phyloP scores from a whole-genome alignment of 2,797 vertebrate genomes.

The Myotis vivesi region DNA sequence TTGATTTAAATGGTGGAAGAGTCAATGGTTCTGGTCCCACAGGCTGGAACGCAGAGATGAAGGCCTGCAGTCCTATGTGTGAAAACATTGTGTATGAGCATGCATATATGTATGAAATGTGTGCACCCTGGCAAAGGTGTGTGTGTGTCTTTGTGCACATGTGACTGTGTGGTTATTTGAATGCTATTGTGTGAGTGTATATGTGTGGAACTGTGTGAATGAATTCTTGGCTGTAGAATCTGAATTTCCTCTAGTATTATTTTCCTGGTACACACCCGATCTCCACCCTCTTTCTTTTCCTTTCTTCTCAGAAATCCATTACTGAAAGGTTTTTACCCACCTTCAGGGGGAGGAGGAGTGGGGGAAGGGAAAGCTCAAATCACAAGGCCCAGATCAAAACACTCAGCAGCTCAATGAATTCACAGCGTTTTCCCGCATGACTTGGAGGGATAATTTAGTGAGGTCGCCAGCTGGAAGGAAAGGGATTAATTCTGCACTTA shows the following conservation, averaged over 20 bases:
- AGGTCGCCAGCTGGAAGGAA: slow-evolving; percentile 91
- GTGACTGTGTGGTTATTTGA: neutral
- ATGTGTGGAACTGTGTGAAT: neutral
- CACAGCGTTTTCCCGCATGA: slow-evolving; percentile 91
- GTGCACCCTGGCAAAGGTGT: neutral
- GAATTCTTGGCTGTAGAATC: slow-evolving; percentile 2
- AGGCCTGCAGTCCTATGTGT: neutral
- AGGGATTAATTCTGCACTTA: slow-evolving; percentile 94
- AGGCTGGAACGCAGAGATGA: neutral
- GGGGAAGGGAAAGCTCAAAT: slow-evolving; percentile 57
- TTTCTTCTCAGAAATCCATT: slow-evolving; percentile 76
- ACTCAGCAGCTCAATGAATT: slow-evolving; percentile 93
- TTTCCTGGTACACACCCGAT: slow-evolving; percentile 55
- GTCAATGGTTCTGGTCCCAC: neutral
- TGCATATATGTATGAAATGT: no score
- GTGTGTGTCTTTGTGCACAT: neutral
- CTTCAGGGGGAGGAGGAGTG: slow-evolving; percentile 20
- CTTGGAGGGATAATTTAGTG: slow-evolving; percentile 92
- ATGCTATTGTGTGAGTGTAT: neutral
- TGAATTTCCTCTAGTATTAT: slow-evolving; percentile 39
- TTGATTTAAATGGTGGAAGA: neutral
- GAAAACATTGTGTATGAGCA: neutral
- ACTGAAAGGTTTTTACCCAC: slow-evolving; percentile 58
- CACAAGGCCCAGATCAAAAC: slow-evolving; percentile 82
- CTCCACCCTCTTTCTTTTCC: slow-evolving; percentile 60